Evolutionary conservation across 2,888 invertebrate species (phyloP).

Genomic region (Conistra vaccinii): DNA sequence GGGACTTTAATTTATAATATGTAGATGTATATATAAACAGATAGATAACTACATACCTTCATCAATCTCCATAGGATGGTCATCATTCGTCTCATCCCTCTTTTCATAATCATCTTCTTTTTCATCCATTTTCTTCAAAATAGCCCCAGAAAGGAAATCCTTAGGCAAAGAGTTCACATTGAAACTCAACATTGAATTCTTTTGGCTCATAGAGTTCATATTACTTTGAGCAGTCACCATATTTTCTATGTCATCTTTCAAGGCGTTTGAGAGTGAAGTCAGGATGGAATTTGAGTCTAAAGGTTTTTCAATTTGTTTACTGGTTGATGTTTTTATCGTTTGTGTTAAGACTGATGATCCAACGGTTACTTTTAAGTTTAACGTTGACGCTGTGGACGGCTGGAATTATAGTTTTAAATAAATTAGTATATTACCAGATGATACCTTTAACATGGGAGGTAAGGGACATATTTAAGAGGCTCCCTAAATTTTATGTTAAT

Average conservation of each 20-base stretch:
- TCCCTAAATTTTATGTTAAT: too few species aligned
- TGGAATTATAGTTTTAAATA: conserved; percentile 57
- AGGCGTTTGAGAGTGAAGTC: conserved; percentile 36
- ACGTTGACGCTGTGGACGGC: conserved; percentile 67
- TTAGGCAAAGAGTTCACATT: conserved; percentile 71
- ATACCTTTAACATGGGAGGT: background rate
- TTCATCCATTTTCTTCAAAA: conserved; percentile 52
- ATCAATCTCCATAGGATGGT: conserved; percentile 80
- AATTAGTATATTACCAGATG: background rate
- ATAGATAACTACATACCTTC: conserved; percentile 71
- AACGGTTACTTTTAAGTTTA: conserved; percentile 79
- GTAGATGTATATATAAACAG: background rate
- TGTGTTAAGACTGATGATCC: conserved; percentile 79
- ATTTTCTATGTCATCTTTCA: conserved; percentile 50
- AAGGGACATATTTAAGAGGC: too few species aligned
- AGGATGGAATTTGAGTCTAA: conserved; percentile 43
- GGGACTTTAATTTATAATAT: too few species aligned
- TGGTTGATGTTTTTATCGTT: conserved; percentile 72
- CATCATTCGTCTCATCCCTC: conserved; percentile 52
- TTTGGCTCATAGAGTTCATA: conserved; percentile 37
- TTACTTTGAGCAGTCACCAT: conserved; percentile 27
- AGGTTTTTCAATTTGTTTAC: conserved; percentile 53
- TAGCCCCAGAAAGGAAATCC: conserved; percentile 70
- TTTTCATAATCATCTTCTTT: conserved; percentile 59
- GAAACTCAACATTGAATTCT: conserved; percentile 66